Base-by-base conservation (phyloP, 2,113 vertebrate species). In the Dipodomys stephensi region DNA sequence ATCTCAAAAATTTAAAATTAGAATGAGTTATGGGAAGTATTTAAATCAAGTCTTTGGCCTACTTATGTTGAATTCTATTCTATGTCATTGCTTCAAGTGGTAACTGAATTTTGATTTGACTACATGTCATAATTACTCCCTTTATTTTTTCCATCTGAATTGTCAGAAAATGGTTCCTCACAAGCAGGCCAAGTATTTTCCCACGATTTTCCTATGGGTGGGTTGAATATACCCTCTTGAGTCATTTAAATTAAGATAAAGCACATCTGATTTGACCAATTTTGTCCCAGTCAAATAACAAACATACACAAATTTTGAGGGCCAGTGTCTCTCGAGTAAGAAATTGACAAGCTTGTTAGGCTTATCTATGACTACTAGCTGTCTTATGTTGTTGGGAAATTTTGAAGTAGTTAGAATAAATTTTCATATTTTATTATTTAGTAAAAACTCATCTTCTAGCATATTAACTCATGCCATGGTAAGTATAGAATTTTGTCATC, bases 321-420 rank as follows among this genome's bases (percentile, higher is more conserved):
- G 49, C 68, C n/a, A 19, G 7, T 64, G 2, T 62, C 6, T 53
- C 16, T 6, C 60, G 5, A 22, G 20, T 62, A 62, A 62, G 60
- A 62, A 62, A 62, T 62, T 19, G 60, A 62, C 20, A 18, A 62
- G 60, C 20, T 22, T 62, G 16, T 73, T 44, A 67, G 44, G 30
- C 18, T 84, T 72, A 35, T 46, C 25, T 83, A n/a, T 73, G 60
- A 83, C 76, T 83, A 83, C 16, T 84, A 69, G 46, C 23, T 73
- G 18, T 69, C 72, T 73, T n/a, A 23, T 77, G 13, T 49, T 39
- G 0, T 62, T 84, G 85, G 49, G 12, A 93, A 77, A 6, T 77
- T 93, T 80, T 65, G 27, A 89, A 91, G 49, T 53, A 85, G 67
- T 44, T 82, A 60, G 39, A 32, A 44, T 46, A 93, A 62, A 83